phyloP scores from a whole-genome alignment of 2,113 vertebrate genomes.

The Mungos mungo region DNA sequence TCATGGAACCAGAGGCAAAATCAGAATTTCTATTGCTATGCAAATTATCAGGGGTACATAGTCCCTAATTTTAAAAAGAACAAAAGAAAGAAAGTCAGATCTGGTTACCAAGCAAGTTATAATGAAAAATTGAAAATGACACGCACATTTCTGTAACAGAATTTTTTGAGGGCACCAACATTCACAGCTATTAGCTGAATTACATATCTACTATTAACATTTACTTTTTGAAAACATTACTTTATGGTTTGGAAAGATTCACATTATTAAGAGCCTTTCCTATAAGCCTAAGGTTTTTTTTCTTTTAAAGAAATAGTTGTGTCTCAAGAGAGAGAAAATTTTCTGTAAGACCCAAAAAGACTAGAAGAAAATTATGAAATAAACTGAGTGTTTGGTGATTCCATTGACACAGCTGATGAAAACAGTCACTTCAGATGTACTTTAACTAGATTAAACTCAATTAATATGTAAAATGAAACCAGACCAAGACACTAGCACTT shows the following conservation, averaged over 20 bases:
- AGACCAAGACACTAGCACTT: not conserved
- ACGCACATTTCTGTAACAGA: not conserved
- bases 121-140: not conserved
- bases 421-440: not conserved
- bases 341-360: not conserved
- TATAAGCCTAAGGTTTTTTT: not conserved
- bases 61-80: not conserved
- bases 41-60: not conserved
- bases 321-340: not conserved
- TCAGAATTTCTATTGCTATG: not conserved
- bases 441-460: not conserved
- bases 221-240: not conserved
- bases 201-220: not conserved
- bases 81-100: not conserved
- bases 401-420: not conserved
- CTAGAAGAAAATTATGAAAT: slow-evolving; percentile 1
- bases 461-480: not conserved
- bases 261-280: not conserved
- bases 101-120: not conserved
- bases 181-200: slow-evolving; percentile 10
- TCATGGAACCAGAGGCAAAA: slow-evolving; percentile 35
- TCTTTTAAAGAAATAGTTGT: not conserved
- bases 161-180: not conserved
- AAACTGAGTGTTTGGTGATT: not conserved
- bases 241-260: slow-evolving; percentile 33